Evolutionary conservation across 2,113 vertebrate genomes (phyloP), one percentile per base, ranked within the genome.

Genomic region (Sturnus vulgaris): DNA sequence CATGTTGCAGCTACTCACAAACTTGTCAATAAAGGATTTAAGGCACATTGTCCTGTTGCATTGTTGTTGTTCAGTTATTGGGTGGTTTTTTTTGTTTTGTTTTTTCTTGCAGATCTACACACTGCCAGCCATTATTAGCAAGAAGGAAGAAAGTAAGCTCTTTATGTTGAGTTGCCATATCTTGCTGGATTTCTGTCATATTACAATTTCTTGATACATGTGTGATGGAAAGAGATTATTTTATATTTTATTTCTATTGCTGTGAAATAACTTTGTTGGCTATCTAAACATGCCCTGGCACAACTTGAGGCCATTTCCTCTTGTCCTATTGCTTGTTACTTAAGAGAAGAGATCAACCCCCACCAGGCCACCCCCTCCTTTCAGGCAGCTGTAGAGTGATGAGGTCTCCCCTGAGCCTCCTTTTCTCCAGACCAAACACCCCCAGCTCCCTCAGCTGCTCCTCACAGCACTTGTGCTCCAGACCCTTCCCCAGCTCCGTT

Each of bases 141-240:
- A 99, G 97, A 99, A 99, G 85, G 99, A 99, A 96, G 99, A 99
- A 97, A 99, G 99, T 99, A 98, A 99, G 99, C 98, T 85, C 17
- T 88, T 90, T 73, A 20, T 65, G 31, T 78, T 35, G 31, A 78
- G 18, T 79, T 91, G 44, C 49, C 47, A 86, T 53, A 52, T 70
- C 11, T 20, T 75, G 18, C 17, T 64, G 63, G 30, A 92, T 91
- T 93, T 79, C 39, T 70, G 7, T 73, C 46, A 35, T 52, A 11
- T 13, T 42, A 2, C 39, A 11, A 19, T 89, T 87, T 69, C 57
- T 75, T 42, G 18, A 49, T 60, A 28, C 0, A 9, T 7, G 3
- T 71, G 27, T 47, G 13, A 14, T 25, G 24, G 23, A 47, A 10
- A 65, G 3, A 69, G 2, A 73, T n/a, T 69, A 33, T 63, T 86